Percentiles rank a stretch among this genome's conserved stretches.
phyloP scores from a whole-genome alignment of 2,113 vertebrate genomes.

The Thomomys bottae region DNA sequence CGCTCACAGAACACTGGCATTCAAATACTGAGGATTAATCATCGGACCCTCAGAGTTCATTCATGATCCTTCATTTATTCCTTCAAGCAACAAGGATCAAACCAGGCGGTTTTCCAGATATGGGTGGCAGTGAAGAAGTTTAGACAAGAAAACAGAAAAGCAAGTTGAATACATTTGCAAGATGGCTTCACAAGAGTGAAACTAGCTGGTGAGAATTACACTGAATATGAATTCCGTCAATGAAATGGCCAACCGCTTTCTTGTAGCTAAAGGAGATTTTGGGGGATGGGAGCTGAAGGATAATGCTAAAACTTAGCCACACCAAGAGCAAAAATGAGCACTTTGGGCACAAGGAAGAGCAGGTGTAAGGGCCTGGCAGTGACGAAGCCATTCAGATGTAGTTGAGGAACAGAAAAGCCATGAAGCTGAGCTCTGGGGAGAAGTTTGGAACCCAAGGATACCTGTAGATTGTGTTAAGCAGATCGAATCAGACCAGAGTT shows the following conservation, averaged over 20 bases:
- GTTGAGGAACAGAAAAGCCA: neutral
- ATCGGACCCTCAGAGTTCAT: neutral
- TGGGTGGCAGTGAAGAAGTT: neutral
- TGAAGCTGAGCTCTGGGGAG: neutral
- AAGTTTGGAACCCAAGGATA: neutral
- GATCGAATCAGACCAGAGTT: neutral
- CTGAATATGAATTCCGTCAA: neutral
- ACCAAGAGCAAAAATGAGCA: neutral
- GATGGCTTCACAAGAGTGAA: neutral
- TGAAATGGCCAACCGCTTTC: neutral
- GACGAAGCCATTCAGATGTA: neutral
- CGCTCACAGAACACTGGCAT: neutral
- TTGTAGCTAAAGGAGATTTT: neutral
- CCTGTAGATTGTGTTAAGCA: neutral
- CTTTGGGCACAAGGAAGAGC: neutral
- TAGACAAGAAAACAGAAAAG: no score
- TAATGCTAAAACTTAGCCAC: neutral
- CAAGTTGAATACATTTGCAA: neutral
- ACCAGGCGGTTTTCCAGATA: neutral
- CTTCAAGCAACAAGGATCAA: neutral
- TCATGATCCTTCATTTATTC: conserved; percentile 36
- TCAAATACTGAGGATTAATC: conserved; percentile 45
- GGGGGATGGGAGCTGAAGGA: neutral
- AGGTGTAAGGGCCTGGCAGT: neutral
- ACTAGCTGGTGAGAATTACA: neutral